Base-by-base conservation (phyloP, 2,888 invertebrate genomes). In the Kuschelorhynchus macadamiae region DNA sequence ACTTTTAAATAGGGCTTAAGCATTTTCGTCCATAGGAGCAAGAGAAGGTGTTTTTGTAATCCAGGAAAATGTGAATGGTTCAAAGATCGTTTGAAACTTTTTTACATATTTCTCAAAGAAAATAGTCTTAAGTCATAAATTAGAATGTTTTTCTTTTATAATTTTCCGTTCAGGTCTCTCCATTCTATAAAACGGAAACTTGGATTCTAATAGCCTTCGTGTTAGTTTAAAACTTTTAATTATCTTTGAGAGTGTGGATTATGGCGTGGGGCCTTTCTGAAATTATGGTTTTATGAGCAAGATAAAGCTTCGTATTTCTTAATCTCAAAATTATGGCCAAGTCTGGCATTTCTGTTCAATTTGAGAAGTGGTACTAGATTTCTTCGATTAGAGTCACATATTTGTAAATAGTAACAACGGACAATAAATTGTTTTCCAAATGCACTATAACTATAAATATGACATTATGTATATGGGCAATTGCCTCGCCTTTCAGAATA, bases 121-220 rank as follows among this genome's bases (percentile, higher is more conserved):
- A 46, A 46, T 17, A 47, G 11, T 33, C 21, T 47, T 46, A 18
- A 57, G 47, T 47, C 47, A 47, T 59, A 59, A 59, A 59, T 47
- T 57, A 47, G 16, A 20, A 47, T 59, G 33, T 59, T 59, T 59
- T 47, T 46, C 59, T 59, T 59, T 59, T 47, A 18, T 33, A 47
- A 59, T 47, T 47, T 47, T 47, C 47, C 21, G 20, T 52, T 52
- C 39, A 11, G 18, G 39, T 25, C 52, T 50, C 39, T 18, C n/a
- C n/a, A 39, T 47, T 59, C 59, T 47, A 12, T 36, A 30, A 33
- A 59, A 59, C 47, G 47, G 21, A 30, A 36, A 59, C 21, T 59
- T 59, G 25, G 25, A 25, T 25, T 25, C 25, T 3, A 25, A 7
- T 25, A 25, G 25, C 7, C 7, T 25, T 7, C 25, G 25, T 25